Conservation (phyloP, 2,888 invertebrate species). For the Hymenopus coronatus region DNA sequence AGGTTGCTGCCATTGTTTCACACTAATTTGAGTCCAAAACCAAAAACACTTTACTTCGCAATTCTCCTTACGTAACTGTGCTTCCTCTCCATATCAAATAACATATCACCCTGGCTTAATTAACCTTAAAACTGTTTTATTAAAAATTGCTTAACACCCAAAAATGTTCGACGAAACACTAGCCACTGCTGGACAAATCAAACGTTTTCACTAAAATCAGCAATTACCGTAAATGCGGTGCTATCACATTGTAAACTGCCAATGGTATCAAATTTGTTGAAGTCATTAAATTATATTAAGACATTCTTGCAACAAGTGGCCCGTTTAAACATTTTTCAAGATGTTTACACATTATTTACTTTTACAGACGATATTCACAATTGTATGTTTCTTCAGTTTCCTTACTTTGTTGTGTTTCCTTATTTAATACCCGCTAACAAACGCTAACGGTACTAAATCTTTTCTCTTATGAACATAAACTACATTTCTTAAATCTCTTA, state of each 20-base stretch:
- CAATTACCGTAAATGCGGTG: background rate
- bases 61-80: background rate
- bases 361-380: background rate
- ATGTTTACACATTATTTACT: background rate
- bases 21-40: background rate
- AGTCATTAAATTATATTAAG: background rate
- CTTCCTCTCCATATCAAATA: background rate
- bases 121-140: background rate
- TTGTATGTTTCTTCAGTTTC: background rate
- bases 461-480: background rate
- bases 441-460: background rate
- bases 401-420: background rate
- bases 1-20: conserved; percentile 58
- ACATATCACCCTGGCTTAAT: background rate
- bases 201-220: background rate
- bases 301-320: conserved; percentile 18
- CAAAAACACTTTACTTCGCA: background rate
- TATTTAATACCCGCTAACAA: background rate
- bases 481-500: background rate
- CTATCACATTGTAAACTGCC: conserved; percentile 2
- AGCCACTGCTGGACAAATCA: background rate
- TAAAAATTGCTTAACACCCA: background rate
- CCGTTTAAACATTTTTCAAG: background rate
- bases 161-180: background rate
- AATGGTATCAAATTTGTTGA: background rate